Evolutionary conservation across 2,113 vertebrate species (phyloP), one percentile per base, ranked within the genome.

Genomic region (Bos javanicus): DNA sequence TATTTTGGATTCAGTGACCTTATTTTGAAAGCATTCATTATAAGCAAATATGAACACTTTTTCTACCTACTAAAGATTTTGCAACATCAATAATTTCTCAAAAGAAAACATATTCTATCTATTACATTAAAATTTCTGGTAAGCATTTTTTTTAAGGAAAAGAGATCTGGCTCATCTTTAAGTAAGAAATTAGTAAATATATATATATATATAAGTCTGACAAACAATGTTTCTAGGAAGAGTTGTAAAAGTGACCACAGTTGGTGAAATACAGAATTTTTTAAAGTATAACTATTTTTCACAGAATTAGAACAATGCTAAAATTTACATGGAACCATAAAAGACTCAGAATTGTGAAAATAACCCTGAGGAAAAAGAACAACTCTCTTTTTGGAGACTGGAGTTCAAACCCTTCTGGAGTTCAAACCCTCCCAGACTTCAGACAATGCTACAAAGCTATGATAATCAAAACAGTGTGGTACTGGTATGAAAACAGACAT

Each of bases 1-100:
- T 78, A 39, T 23, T 71, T 76, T 92, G 57, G 67, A 46, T 59
- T 90, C 28, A 64, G 33, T 59, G 28, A 81, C 36, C 67, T 89
- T 21, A 92, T 90, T 90, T 82, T 74, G 28, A 92, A 97, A 92
- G 19, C 28, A 87, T 90, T 90, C 46, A 71, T 74, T 84, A 84
- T 33, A 94, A 97, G 26, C 17, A 64, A 96, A 96, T 48, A 89
- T 28, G 16, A 88, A 60, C 84, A 91, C 11, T 39, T 84, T 71
- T 56, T 11, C 46, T 43, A 88, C 26, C 21, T 82, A 81, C 19
- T 54, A 76, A 86, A 97, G n/a, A 62, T 91, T 96, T 76, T 28
- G 3, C 17, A 39, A 59, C 57, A 67, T 84, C 80, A n/a, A 39
- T 64, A 54, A 91, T 62, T 92, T 91, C 46, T 56, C 85, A 95